phyloP scores from a whole-genome alignment of 2,888 invertebrate genomes.

The Caenorhabditis angaria region DNA sequence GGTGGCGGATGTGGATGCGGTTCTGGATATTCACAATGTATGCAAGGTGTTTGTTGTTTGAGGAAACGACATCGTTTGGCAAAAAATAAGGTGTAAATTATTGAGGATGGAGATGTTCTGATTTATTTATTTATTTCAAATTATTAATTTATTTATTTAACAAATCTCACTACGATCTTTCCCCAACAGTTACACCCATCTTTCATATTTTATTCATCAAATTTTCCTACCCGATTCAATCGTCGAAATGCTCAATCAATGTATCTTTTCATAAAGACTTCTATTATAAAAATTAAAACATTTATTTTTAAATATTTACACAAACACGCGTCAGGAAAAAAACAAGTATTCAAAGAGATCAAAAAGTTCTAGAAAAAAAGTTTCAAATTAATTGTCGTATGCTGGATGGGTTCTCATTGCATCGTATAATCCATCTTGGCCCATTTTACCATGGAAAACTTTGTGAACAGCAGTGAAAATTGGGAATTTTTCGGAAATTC shows the following conservation, averaged over 20 bases:
- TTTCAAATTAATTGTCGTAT: not conserved
- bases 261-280: not conserved
- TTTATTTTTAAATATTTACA: too few species aligned
- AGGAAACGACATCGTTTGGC: slow-evolving; percentile 64
- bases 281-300: too few species aligned
- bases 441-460: slow-evolving; percentile 82
- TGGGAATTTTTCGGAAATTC: slow-evolving; percentile 80
- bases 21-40: slow-evolving; percentile 66
- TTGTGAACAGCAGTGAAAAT: slow-evolving; percentile 92
- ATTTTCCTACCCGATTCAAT: not conserved
- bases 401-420: slow-evolving; percentile 57
- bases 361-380: not conserved
- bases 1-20: slow-evolving; percentile 61
- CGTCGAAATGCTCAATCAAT: slow-evolving; percentile 4
- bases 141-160: not conserved
- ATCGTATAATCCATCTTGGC: slow-evolving; percentile 50
- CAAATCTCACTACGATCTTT: not conserved
- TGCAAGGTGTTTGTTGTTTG: slow-evolving; percentile 69
- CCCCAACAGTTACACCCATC: not conserved
- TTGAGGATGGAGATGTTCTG: not conserved
- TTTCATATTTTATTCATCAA: not conserved
- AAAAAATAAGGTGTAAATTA: slow-evolving; percentile 52
- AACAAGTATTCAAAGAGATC: not conserved
- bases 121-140: not conserved
- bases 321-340: not conserved